These are phyloP conservation scores for Rafetus swinhoei DNA, from an alignment of 2,113 vertebrate genomes.

Conservation along the genomic window DNA sequence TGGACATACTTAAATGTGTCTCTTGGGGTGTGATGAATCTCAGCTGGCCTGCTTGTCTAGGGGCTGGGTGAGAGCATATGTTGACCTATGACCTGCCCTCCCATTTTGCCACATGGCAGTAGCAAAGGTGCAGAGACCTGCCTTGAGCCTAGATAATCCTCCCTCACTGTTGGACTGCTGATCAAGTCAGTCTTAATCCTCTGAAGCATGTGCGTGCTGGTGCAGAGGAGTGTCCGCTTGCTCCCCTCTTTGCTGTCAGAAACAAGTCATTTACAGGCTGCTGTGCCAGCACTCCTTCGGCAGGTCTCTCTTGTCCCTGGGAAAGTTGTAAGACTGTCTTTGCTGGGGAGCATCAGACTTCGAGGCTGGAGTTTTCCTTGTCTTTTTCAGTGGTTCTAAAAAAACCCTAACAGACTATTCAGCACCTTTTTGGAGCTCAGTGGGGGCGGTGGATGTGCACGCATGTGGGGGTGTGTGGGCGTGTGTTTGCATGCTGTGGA, in stretches of 20 bases:
- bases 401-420: slow-evolving; percentile 18
- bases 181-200: background rate
- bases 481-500: fast-evolving
- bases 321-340: slow-evolving; percentile 52
- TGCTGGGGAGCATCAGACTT: background rate
- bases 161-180: background rate
- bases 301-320: slow-evolving; percentile 24
- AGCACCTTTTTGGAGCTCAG: slow-evolving; percentile 14
- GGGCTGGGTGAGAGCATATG: background rate
- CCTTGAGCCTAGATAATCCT: background rate
- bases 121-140: background rate
- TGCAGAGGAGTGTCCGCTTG: background rate
- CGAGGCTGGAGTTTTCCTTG: slow-evolving; percentile 58
- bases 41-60: background rate
- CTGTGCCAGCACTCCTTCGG: slow-evolving; percentile 34
- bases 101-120: background rate
- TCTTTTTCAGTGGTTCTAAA: slow-evolving; percentile 46
- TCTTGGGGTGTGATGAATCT: background rate
- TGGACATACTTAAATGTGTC: background rate
- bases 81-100: background rate
- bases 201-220: background rate
- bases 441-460: background rate
- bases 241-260: slow-evolving; percentile 16
- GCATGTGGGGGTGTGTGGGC: background rate
- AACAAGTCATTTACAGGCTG: slow-evolving; percentile 9